phyloP scores from a whole-genome alignment of 2,888 invertebrate genomes.

The Trichogramma evanescens region DNA sequence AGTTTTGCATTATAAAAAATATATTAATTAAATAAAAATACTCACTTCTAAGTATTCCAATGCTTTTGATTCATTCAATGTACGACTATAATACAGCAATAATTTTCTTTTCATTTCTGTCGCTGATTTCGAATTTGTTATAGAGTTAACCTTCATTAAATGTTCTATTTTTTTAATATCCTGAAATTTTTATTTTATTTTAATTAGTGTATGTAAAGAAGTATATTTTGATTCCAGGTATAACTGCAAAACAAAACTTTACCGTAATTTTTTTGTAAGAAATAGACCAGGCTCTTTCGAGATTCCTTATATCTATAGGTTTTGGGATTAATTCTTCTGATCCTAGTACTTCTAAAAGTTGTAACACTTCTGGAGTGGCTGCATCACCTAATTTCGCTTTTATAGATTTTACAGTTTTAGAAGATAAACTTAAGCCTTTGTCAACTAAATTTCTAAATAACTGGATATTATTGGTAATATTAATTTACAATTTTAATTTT shows the following conservation, averaged over 20 bases:
- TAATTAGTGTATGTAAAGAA: neutral
- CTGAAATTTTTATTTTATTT: neutral
- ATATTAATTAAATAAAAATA: too few species aligned
- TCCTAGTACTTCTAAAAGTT: conserved; percentile 9
- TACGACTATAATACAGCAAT: too few species aligned
- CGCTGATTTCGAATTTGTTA: neutral
- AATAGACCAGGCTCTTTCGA: too few species aligned
- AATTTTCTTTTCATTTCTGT: neutral
- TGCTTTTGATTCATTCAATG: too few species aligned
- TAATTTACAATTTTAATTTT: neutral
- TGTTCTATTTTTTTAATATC: conserved; percentile 4
- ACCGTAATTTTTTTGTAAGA: too few species aligned
- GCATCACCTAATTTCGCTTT: neutral
- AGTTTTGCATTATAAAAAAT: too few species aligned
- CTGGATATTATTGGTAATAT: conserved; percentile 4
- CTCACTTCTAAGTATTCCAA: too few species aligned
- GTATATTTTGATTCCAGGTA: neutral
- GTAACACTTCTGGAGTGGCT: neutral
- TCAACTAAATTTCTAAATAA: conserved; percentile 13
- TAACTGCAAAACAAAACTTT: too few species aligned
- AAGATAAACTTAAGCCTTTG: conserved; percentile 16
- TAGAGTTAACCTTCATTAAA: neutral
- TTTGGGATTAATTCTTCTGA: conserved; percentile 5
- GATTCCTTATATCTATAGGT: neutral
- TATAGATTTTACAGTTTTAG: conserved; percentile 11